Evolutionary conservation across 2,113 vertebrate genomes (phyloP).

Genomic region (Mustela nigripes): DNA sequence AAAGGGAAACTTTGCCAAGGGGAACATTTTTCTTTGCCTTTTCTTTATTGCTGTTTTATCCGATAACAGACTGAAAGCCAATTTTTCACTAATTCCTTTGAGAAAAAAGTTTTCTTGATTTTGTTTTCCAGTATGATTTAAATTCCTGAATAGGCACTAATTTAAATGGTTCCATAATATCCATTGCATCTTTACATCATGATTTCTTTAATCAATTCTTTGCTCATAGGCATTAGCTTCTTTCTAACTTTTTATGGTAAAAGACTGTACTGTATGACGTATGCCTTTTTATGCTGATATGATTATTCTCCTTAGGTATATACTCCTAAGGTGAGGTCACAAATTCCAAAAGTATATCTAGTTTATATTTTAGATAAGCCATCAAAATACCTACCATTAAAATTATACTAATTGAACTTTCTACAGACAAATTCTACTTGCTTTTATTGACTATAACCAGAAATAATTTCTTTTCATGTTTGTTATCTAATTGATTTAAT

Average conservation of each 20-base stretch:
- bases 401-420: not conserved
- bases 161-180: not conserved
- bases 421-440: not conserved
- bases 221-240: not conserved
- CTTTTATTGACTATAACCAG: not conserved
- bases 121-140: not conserved
- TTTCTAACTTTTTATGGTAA: constrained; percentile 1
- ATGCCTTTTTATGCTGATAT: not conserved
- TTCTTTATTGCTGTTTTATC: not conserved
- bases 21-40: not conserved
- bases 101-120: not conserved
- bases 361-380: not conserved
- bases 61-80: not conserved
- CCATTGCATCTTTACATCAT: not conserved
- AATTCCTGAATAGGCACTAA: not conserved
- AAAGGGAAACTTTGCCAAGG: not conserved
- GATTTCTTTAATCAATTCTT: not conserved
- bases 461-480: not conserved
- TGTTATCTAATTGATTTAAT: not conserved
- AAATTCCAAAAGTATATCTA: not conserved
- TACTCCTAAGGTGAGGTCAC: not conserved
- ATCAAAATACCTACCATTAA: not conserved
- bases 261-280: not conserved
- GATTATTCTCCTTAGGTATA: not conserved
- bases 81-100: not conserved